Evolutionary conservation across 2,113 vertebrate genomes (phyloP).

Genomic region (Neomonachus schauinslandi): DNA sequence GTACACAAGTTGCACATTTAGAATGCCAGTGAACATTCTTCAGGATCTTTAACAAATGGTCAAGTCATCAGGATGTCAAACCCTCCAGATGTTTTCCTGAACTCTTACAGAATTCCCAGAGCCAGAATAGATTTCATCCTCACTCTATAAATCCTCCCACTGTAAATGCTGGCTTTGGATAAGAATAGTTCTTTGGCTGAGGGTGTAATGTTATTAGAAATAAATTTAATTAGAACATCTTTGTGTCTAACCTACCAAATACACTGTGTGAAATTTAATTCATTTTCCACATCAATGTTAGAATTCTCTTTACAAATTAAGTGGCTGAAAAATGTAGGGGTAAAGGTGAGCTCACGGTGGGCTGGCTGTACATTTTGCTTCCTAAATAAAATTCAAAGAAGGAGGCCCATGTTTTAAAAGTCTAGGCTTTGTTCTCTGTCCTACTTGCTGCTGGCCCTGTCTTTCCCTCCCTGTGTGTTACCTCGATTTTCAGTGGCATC

Average conservation of each 20-base stretch:
- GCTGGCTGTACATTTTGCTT: accelerated
- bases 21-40: neutral
- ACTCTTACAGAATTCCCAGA: neutral
- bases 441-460: accelerated
- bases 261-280: neutral
- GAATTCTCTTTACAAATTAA: neutral
- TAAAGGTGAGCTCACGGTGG: accelerated
- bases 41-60: neutral
- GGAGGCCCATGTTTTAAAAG: accelerated
- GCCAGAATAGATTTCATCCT: neutral
- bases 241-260: no score
- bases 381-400: neutral
- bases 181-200: neutral
- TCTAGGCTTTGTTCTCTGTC: neutral
- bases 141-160: neutral
- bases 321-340: no score
- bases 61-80: neutral
- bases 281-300: neutral
- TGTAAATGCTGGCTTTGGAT: neutral
- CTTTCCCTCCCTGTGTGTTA: no score
- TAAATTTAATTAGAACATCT: neutral
- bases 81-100: neutral
- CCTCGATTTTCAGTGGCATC: accelerated
- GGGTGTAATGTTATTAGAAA: neutral
- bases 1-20: neutral